Base-by-base conservation (phyloP, 1,140 invertebrate species). In the Drosophila insularis region DNA sequence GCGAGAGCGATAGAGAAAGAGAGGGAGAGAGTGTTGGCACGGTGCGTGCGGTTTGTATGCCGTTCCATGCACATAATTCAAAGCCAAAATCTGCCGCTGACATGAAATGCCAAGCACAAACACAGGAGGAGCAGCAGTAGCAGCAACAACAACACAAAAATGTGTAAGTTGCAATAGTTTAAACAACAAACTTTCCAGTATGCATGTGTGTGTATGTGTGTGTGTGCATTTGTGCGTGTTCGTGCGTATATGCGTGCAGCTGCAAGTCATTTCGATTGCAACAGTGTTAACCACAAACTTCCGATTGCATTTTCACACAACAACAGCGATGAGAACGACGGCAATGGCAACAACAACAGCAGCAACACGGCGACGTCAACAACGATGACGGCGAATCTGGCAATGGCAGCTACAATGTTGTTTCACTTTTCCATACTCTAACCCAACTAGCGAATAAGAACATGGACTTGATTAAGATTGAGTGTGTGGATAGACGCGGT, bases 41-140 rank as follows among this genome's bases (percentile, higher is more conserved):
- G 60, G 67, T 80, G 78, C 78, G 78, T 80, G 78, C 61, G 78
- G 78, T 68, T 72, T 69, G 74, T 67, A 65, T 71, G 63, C 78
- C 78, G 67, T 81, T 78, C 78, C 78, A 77, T 71, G 78, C 60
- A 76, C 78, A 81, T 80, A 80, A 80, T 80, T 80, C 78, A 80
- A 65, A 81, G 73, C 68, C 78, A 40, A 80, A 80, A 80, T 80
- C 78, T 80, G 78, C 63, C 64, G 78, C 64, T 77, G 78, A 81
- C 78, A 80, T 54, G 61, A 68, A 50, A 69, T 70, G 63, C 71
- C 64, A 35, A 63, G 68, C 40, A 53, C 31, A 63, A 39, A 63
- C 43, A 71, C 60, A 58, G 35, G 35, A 64, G 32, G 53, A 63
- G 50, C 27, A 67, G 32, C 60, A 63, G 50, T 21, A 67, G 39